Percentiles rank a stretch among this genome's conserved stretches.
phyloP scores from a whole-genome alignment of 2,888 invertebrate species.

The Cepaea hortensis region DNA sequence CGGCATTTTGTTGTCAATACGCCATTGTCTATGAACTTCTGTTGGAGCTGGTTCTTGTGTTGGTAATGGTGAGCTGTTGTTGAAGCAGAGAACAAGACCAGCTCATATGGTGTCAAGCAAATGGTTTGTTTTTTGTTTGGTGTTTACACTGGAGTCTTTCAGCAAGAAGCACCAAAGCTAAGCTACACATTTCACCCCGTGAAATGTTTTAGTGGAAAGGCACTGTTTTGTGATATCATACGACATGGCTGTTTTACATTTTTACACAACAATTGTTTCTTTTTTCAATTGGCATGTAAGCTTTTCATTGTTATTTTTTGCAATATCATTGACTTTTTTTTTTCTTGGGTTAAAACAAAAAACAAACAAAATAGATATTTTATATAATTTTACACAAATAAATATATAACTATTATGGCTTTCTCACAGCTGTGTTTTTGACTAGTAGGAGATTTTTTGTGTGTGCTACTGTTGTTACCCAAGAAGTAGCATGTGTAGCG shows the following conservation, averaged over 20 bases:
- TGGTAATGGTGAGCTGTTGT: background rate
- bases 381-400: conserved; percentile 33
- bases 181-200: background rate
- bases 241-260: conserved; percentile 43
- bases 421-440: conserved; percentile 17
- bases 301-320: conserved; percentile 16
- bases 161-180: conserved; percentile 25
- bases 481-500: too few relatives aligned
- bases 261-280: conserved; percentile 1
- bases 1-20: conserved; percentile 43
- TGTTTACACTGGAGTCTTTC: conserved; percentile 16
- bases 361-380: conserved; percentile 24
- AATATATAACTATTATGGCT: conserved; percentile 3
- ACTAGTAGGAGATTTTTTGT: background rate
- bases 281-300: conserved; percentile 4
- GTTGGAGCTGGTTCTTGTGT: conserved; percentile 34
- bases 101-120: conserved; percentile 11
- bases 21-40: conserved; percentile 45
- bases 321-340: background rate
- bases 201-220: background rate
- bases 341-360: background rate
- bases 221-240: conserved; percentile 43
- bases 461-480: too few relatives aligned
- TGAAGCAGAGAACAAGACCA: conserved; percentile 25
- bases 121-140: conserved; percentile 9